Conservation (phyloP, 2,797 vertebrate species). For the Pseudopleuronectes americanus region DNA sequence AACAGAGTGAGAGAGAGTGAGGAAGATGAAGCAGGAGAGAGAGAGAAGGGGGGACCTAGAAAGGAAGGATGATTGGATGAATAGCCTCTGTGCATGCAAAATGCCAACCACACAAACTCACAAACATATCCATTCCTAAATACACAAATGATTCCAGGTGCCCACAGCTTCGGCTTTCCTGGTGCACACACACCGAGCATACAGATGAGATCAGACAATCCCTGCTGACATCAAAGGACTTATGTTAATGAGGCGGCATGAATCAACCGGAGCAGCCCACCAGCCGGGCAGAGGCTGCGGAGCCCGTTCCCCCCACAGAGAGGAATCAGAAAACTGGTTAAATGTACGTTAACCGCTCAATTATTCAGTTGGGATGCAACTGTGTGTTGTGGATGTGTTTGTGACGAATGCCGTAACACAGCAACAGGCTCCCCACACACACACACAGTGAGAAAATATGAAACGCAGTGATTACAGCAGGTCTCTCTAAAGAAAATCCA, state of each 20-base stretch:
- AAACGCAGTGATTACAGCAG: slow-evolving; percentile 57
- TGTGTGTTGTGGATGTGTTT: slow-evolving; percentile 18
- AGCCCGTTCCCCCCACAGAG: slow-evolving; percentile 23
- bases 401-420: slow-evolving; percentile 46
- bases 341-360: slow-evolving; percentile 53
- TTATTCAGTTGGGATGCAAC: slow-evolving; percentile 63
- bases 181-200: slow-evolving; percentile 30
- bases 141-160: slow-evolving; percentile 52
- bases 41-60: slow-evolving; percentile 27
- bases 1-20: slow-evolving; percentile 59
- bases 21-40: slow-evolving; percentile 44
- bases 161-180: slow-evolving; percentile 24
- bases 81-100: slow-evolving; percentile 17
- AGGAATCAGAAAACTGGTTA: slow-evolving; percentile 37
- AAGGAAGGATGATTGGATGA: slow-evolving; percentile 29
- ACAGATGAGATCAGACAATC: slow-evolving; percentile 41
- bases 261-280: slow-evolving; percentile 28
- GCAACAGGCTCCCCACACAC: slow-evolving; percentile 56
- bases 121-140: slow-evolving; percentile 19
- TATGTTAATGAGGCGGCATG: slow-evolving; percentile 44
- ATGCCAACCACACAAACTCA: slow-evolving; percentile 19
- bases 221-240: slow-evolving; percentile 61
- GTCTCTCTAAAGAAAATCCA: slow-evolving; percentile 37
- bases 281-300: slow-evolving; percentile 36
- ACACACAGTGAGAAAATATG: slow-evolving; percentile 35